Conservation (phyloP, 2,113 vertebrate species). For the Chloebia gouldiae region DNA sequence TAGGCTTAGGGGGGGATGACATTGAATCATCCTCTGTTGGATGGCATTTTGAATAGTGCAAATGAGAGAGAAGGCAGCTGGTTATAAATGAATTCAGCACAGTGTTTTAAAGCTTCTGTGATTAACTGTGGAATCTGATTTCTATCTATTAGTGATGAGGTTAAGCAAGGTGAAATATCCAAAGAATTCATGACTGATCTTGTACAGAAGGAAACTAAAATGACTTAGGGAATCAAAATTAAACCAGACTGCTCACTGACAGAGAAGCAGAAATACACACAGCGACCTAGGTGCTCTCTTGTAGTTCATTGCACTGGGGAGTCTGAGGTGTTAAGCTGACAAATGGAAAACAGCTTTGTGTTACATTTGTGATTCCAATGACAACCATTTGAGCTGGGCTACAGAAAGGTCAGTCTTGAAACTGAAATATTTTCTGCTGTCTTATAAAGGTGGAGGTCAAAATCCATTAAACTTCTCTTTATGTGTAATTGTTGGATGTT, state of each 20-base stretch:
- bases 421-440: not conserved
- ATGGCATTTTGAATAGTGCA: not conserved
- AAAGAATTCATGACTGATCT: not conserved
- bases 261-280: not conserved
- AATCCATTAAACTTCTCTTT: not conserved
- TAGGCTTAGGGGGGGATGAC: not conserved
- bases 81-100: not conserved
- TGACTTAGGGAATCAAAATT: not conserved
- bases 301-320: not conserved
- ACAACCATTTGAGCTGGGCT: not conserved
- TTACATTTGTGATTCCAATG: not conserved
- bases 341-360: not conserved
- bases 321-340: not conserved
- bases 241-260: not conserved
- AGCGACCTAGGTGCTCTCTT: not conserved
- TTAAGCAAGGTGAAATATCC: not conserved
- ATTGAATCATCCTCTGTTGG: not conserved
- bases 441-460: not conserved
- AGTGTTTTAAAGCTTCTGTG: not conserved
- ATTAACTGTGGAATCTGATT: constrained; percentile 5
- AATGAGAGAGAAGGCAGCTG: not conserved
- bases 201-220: not conserved
- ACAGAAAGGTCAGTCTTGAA: not conserved
- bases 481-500: not conserved
- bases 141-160: not conserved